Evolutionary conservation across 1,140 invertebrate species (phyloP).

Genomic region (Drosophila repleta): DNA sequence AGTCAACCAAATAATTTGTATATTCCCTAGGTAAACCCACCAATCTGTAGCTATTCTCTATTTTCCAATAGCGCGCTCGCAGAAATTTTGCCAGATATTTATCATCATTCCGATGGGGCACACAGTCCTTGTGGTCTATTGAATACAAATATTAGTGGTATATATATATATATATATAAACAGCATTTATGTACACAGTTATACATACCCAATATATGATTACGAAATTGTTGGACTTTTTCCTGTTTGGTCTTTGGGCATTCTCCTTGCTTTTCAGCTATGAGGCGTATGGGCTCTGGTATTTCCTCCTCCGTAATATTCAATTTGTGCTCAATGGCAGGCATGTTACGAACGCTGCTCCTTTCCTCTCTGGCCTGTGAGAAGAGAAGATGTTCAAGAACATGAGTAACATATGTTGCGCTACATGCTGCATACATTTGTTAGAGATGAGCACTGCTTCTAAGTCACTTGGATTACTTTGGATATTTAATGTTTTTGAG

Average conservation of each 20-base stretch:
- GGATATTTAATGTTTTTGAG: too few species aligned
- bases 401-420: neutral
- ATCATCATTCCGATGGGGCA: conserved; percentile 91
- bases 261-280: conserved; percentile 85
- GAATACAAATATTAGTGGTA: neutral
- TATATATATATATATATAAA: neutral
- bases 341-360: conserved; percentile 53
- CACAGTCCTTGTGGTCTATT: conserved; percentile 89
- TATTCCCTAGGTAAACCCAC: conserved; percentile 82
- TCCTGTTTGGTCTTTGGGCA: conserved; percentile 84
- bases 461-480: too few species aligned
- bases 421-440: neutral
- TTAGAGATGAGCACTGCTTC: too few species aligned
- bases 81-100: conserved; percentile 92
- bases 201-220: conserved; percentile 89
- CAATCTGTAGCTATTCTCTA: conserved; percentile 91
- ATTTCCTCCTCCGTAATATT: conserved; percentile 70
- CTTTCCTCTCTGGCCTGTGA: conserved; percentile 33
- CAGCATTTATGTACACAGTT: neutral
- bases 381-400: neutral
- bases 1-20: too few species aligned
- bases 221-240: conserved; percentile 87
- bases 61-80: conserved; percentile 91
- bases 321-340: conserved; percentile 68
- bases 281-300: conserved; percentile 61